Base-by-base conservation (phyloP, 2,113 vertebrate species). In the Aphelocoma coerulescens region DNA sequence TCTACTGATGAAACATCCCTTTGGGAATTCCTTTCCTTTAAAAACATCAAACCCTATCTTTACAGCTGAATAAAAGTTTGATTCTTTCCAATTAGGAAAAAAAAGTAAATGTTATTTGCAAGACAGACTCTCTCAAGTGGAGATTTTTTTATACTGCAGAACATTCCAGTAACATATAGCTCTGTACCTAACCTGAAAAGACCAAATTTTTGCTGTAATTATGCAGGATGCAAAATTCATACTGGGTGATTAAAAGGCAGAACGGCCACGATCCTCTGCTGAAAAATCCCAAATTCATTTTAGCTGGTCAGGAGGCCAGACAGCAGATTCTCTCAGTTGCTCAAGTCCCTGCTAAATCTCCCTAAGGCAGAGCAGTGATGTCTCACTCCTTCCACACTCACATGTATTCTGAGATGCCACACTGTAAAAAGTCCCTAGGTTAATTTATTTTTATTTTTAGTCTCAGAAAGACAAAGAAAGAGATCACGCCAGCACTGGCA, bases 11-110 rank as follows among this genome's bases (percentile, higher is more conserved):
- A 81, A 55, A 89, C 30, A 49, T 63, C 28, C 52, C 32, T 91
- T 62, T 18, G 33, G 14, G 30, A 63, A 93, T 95, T 96, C 80
- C 66, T 96, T 57, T 66, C 77, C 61, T 93, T 96, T 77, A 84
- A 86, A 93, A 84, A 48, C 49, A 86, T 65, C 41, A 68, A 92
- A 72, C 35, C 49, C 28, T 80, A 76, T 51, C 84, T 79, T 11
- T 48, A 44, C 41, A 72, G 84, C 49, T 68, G 59, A 89, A 87
- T 55, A 76, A 39, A 71, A 78, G 57, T n/a, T 84, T 16, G 4
- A 35, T 59, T 88, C 55, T 93, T 93, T 86, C 77, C 49, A 90
- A 67, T 85, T 62, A 92, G 65, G 35, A 76, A 93, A 95, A 95
- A 90, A 90, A 86, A 44, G 46, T 23, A 61, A 67, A 67, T 46